Evolutionary conservation across 1,140 invertebrate genomes (phyloP).

Genomic region (Trichoplusia ni): DNA sequence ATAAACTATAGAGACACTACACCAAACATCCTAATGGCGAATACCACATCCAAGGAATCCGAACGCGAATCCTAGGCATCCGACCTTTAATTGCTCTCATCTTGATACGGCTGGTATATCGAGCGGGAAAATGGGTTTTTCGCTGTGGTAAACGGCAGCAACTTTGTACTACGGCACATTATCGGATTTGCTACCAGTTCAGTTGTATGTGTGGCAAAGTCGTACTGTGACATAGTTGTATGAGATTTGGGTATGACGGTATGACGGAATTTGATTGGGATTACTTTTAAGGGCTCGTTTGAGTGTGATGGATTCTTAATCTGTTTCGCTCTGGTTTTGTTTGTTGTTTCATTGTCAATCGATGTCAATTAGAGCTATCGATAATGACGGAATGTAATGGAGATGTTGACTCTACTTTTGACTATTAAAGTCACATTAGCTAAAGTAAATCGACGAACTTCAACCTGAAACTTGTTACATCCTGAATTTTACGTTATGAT

Average conservation of each 20-base stretch:
- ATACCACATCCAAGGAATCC: constrained; percentile 13
- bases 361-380: too few relatives aligned
- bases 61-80: constrained; percentile 11
- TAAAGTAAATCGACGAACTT: too few relatives aligned
- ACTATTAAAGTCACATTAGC: too few relatives aligned
- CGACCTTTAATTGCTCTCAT: constrained; percentile 79
- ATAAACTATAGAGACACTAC: too few relatives aligned
- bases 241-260: not conserved
- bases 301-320: not conserved
- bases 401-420: too few relatives aligned
- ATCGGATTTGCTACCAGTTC: constrained; percentile 65
- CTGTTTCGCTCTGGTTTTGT: too few relatives aligned
- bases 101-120: constrained; percentile 79
- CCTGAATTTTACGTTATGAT: too few relatives aligned
- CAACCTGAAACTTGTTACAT: too few relatives aligned
- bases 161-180: constrained; percentile 72
- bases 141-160: constrained; percentile 65
- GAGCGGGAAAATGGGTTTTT: constrained; percentile 79
- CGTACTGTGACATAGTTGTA: constrained; percentile 19
- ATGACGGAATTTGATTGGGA: not conserved
- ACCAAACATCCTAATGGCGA: not conserved
- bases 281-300: not conserved
- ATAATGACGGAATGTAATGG: too few relatives aligned
- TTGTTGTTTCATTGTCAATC: too few relatives aligned
- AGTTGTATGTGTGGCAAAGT: constrained; percentile 8